Evolutionary conservation across 1,140 invertebrate genomes (phyloP).

Genomic region (Vollenhovia emeryi): DNA sequence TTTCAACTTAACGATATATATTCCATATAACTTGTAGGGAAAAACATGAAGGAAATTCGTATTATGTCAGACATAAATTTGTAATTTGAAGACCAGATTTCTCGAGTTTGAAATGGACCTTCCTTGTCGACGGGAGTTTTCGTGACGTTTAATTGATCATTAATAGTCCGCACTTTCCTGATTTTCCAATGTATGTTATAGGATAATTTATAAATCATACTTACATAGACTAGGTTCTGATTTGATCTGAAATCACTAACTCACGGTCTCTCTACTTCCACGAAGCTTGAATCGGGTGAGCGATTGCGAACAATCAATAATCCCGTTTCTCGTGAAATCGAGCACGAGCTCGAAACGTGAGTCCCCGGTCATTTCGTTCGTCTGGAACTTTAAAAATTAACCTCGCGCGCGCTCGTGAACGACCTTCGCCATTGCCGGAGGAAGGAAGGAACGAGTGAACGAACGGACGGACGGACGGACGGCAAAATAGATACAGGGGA

Average conservation of each 20-base stretch:
- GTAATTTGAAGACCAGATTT: not conserved
- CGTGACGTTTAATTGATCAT: not conserved
- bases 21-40: too few species aligned
- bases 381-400: constrained; percentile 71
- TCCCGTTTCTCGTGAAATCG: constrained; percentile 39
- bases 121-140: not conserved
- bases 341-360: constrained; percentile 30
- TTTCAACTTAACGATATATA: not conserved
- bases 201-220: not conserved
- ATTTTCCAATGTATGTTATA: not conserved
- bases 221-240: not conserved
- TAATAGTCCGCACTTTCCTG: not conserved
- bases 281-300: constrained; percentile 12
- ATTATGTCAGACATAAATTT: not conserved
- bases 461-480: too few species aligned
- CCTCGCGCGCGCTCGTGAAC: constrained; percentile 13
- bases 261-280: not conserved
- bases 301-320: constrained; percentile 54
- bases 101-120: not conserved
- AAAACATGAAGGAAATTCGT: not conserved
- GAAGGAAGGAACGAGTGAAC: not conserved
- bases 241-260: constrained; percentile 31
- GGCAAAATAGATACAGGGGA: constrained; percentile 56
- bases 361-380: constrained; percentile 12
- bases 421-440: not conserved